Evolutionary conservation across 2,888 invertebrate genomes (phyloP), one percentile per base, ranked within the genome.

Genomic region (Thumatha senex): DNA sequence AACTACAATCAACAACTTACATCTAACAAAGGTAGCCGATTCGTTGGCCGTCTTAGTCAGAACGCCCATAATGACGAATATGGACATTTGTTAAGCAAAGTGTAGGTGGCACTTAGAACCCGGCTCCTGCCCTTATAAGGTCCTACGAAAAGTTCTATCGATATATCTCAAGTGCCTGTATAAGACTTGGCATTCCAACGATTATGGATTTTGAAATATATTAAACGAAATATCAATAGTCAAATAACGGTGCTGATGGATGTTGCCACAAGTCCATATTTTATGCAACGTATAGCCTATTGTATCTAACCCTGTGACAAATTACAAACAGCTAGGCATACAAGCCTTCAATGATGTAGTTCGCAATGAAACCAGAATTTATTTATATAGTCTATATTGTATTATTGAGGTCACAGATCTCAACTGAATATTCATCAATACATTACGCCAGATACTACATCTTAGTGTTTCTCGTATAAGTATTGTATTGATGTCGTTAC

Each of bases 21-120:
- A 69, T 80, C 82, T 82, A 82, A 86, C 88, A 86, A 89, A 89
- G 84, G 84, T 84, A 84, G 78, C 84, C 79, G 82, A 89, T 89
- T 87, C 83, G 88, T 78, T 76, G 81, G 63, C 74, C 72, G 76
- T 70, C 76, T 81, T 81, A 82, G 78, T 81, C 84, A 84, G 79
- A 78, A 84, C 88, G 86, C 84, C 86, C 84, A 84, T 85, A 77
- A 76, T 74, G 81, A 80, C 89, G 72, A 78, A 85, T 89, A 89
- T 86, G 88, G 90, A 86, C 84, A 89, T 89, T 89, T 80, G 83
- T 84, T 78, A 74, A 72, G 77, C 56, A 61, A 59, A 65, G 84
- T 79, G 89, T 89, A 85, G 89, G 89, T 76, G 81, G 84, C 79
- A 80, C 74, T 81, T 79, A 80, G 78, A 75, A 76, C 79, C 74